phyloP scores from a whole-genome alignment of 2,888 invertebrate genomes.

The Hyles lineata region DNA sequence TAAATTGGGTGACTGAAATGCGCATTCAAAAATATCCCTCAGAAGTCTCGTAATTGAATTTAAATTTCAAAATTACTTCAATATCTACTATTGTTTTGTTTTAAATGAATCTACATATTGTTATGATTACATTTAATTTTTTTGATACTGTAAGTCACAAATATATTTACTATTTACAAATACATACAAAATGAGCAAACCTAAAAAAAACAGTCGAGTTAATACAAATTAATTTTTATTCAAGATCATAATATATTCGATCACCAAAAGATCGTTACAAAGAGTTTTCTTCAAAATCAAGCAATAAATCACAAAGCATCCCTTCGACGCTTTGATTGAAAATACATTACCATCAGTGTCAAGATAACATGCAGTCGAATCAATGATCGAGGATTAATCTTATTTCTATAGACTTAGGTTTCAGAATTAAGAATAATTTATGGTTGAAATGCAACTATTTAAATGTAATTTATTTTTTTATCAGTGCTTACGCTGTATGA shows the following conservation, averaged over 20 bases:
- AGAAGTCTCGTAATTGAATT: no score
- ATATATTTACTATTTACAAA: neutral
- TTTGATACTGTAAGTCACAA: no score
- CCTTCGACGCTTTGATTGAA: neutral
- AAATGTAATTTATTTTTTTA: no score
- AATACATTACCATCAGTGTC: neutral
- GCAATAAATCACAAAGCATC: neutral
- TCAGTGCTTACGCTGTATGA: no score
- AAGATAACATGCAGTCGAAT: conserved; percentile 3
- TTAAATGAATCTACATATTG: no score
- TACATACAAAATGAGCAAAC: neutral
- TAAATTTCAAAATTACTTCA: no score
- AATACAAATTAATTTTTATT: neutral
- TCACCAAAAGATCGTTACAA: neutral
- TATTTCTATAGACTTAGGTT: neutral
- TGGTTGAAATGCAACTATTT: no score
- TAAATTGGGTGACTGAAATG: neutral
- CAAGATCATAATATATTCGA: neutral
- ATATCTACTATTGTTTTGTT: no score
- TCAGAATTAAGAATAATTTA: no score
- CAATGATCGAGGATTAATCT: neutral
- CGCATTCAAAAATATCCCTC: neutral
- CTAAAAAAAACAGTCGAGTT: neutral
- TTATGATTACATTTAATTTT: no score
- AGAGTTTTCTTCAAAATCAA: conserved; percentile 3